Percentiles rank a stretch among this genome's conserved stretches.
These are phyloP conservation scores for Artibeus jamaicensis DNA, from an alignment of 2,797 vertebrate genomes.

Conservation along the genomic window DNA sequence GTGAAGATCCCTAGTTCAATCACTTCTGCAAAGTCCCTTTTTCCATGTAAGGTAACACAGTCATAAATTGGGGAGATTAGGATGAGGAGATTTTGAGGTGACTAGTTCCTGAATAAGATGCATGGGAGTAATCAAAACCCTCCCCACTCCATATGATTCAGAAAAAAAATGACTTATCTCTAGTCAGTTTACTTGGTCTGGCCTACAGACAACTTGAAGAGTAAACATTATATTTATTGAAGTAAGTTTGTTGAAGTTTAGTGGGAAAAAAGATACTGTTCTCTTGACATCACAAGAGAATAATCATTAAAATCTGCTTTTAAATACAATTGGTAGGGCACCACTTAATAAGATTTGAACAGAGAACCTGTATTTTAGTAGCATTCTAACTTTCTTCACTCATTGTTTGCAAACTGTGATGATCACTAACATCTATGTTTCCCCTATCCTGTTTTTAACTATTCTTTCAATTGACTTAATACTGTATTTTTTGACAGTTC, in stretches of 20 bases:
- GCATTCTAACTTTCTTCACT: neutral
- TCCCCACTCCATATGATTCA: neutral
- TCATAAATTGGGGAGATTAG: neutral
- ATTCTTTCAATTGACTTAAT: constrained; percentile 17
- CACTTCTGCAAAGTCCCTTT: neutral
- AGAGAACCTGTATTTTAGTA: constrained; percentile 27
- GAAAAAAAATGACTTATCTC: neutral
- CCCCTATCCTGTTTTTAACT: constrained; percentile 56
- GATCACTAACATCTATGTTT: neutral
- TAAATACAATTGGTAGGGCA: neutral
- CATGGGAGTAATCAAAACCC: neutral
- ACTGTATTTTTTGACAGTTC: constrained; percentile 19
- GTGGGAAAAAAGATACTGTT: neutral
- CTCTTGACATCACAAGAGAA: neutral
- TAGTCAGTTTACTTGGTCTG: neutral
- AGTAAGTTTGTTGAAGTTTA: neutral
- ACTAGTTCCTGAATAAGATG: neutral
- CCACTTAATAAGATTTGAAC: constrained; percentile 33
- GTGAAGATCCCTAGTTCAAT: neutral
- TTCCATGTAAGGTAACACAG: neutral
- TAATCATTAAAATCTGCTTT: constrained; percentile 32
- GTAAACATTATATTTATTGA: constrained; percentile 1
- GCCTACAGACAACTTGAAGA: neutral
- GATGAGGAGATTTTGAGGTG: neutral
- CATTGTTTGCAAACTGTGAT: neutral